These are phyloP conservation scores for Caenorhabditis brenneri DNA, from an alignment of 1,140 invertebrate species.

Conservation along the genomic window DNA sequence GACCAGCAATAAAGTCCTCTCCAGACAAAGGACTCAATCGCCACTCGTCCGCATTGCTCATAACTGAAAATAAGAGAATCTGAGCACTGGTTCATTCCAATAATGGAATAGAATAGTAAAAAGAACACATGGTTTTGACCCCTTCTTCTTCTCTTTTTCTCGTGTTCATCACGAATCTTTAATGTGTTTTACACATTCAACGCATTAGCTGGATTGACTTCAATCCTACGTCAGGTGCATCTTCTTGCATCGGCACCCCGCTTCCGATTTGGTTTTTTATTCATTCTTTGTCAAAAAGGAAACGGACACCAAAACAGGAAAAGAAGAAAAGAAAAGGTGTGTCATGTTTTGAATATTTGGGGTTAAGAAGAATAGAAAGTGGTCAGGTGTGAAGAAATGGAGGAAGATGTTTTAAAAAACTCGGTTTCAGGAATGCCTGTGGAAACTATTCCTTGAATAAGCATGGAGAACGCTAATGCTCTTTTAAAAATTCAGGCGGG, in stretches of 20 bases:
- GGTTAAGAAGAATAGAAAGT: background rate
- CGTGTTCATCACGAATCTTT: background rate
- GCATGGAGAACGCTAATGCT: background rate
- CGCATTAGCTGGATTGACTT: conserved; percentile 37
- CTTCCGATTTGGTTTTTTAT: conserved; percentile 6
- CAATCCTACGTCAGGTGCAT: conserved; percentile 25
- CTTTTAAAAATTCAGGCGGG: too few relatives aligned
- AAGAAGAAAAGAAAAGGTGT: background rate
- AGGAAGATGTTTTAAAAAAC: background rate
- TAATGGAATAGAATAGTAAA: background rate
- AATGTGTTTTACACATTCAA: background rate
- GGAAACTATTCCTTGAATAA: background rate
- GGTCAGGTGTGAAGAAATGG: background rate
- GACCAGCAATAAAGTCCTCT: conserved; percentile 10
- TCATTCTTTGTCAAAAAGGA: background rate
- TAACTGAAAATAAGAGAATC: background rate
- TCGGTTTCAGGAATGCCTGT: background rate
- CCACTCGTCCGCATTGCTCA: conserved; percentile 34
- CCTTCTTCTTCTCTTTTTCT: background rate
- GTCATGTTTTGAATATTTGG: background rate
- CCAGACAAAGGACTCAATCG: background rate
- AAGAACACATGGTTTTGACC: background rate
- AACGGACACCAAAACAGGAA: background rate
- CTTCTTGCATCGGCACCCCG: conserved; percentile 1
- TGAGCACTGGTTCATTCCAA: background rate